phyloP scores from a whole-genome alignment of 1,140 invertebrate genomes.

The Pectinophora gossypiella region DNA sequence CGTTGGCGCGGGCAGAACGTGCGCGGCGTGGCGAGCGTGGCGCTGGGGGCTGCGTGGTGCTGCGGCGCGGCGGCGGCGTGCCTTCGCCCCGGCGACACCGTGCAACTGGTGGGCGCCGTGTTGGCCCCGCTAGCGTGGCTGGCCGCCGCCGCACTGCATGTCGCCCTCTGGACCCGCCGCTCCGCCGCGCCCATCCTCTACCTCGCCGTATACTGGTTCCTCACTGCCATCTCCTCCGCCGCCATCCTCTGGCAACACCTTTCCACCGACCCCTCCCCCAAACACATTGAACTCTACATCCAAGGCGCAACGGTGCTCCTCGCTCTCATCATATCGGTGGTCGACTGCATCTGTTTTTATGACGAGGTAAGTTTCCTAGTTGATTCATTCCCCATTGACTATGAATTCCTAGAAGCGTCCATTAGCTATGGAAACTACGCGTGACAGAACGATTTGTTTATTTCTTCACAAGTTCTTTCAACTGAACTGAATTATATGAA shows the following conservation, averaged over 20 bases:
- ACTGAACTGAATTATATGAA: too few species aligned
- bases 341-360: conserved; percentile 62
- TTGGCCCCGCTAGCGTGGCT: conserved; percentile 52
- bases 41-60: conserved; percentile 43
- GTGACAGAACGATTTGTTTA: too few species aligned
- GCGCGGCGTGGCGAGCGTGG: conserved; percentile 43
- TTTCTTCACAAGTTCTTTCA: too few species aligned
- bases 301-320: conserved; percentile 37
- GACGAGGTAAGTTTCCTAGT: conserved; percentile 47
- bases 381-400: too few species aligned
- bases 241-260: conserved; percentile 39
- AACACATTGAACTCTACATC: conserved; percentile 42
- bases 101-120: conserved; percentile 37
- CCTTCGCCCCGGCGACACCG: conserved; percentile 36
- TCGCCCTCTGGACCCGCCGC: conserved; percentile 48
- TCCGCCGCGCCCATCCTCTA: conserved; percentile 49
- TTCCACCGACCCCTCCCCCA: conserved; percentile 9
- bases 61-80: conserved; percentile 38
- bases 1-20: conserved; percentile 53
- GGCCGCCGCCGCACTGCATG: conserved; percentile 49
- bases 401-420: too few species aligned
- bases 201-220: conserved; percentile 54
- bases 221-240: conserved; percentile 35
- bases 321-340: conserved; percentile 35
- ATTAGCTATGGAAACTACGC: too few species aligned